These are phyloP conservation scores for Drosophila sucinea DNA, from an alignment of 1,140 invertebrate genomes.

Conservation along the genomic window DNA sequence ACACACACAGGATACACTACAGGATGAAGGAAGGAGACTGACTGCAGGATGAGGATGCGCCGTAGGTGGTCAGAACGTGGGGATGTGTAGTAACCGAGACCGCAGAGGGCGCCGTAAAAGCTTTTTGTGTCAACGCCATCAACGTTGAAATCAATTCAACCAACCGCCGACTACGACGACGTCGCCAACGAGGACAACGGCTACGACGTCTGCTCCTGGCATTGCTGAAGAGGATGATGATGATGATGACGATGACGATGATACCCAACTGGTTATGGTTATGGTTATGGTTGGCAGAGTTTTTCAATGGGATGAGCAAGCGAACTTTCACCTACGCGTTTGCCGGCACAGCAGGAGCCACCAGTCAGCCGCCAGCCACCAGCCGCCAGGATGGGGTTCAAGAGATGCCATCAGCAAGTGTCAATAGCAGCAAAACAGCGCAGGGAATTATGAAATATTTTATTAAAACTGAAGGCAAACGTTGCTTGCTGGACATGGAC, in stretches of 20 bases:
- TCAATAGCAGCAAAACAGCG: constrained; percentile 77
- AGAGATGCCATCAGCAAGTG: constrained; percentile 71
- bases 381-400: constrained; percentile 1
- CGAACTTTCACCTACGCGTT: constrained; percentile 77
- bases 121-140: constrained; percentile 82
- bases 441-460: constrained; percentile 80
- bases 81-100: constrained; percentile 62
- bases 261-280: constrained; percentile 22
- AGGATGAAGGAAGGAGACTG: constrained; percentile 31
- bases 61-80: constrained; percentile 72
- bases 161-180: constrained; percentile 43
- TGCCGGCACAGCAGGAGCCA: constrained; percentile 56
- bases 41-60: constrained; percentile 67
- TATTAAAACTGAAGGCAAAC: constrained; percentile 74
- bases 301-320: constrained; percentile 23
- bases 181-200: constrained; percentile 16
- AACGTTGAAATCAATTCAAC: constrained; percentile 82
- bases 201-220: constrained; percentile 59
- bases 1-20: constrained; percentile 38
- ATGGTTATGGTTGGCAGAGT: constrained; percentile 7
- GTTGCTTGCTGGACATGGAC: constrained; percentile 2
- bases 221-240: constrained; percentile 43
- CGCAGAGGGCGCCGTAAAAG: constrained; percentile 79
- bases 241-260: constrained; percentile 28
- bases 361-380: background rate